A percentile compares a stretch with the other conserved stretches of the same genome.
These are phyloP conservation scores for Rhipidura dahli DNA, from an alignment of 2,113 vertebrate species.

Conservation along the genomic window DNA sequence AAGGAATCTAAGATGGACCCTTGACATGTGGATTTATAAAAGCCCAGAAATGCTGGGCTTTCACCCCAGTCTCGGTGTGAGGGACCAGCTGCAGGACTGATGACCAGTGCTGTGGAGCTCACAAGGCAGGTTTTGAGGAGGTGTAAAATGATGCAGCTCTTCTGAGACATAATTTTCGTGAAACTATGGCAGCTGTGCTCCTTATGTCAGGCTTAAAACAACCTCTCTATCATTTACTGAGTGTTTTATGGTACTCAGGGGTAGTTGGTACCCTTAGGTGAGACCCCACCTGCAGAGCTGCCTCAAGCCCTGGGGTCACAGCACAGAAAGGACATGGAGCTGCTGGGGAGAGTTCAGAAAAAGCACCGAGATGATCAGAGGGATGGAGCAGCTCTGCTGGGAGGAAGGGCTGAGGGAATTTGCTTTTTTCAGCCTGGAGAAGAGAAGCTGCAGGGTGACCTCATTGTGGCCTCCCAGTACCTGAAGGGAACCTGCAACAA, in stretches of 20 bases:
- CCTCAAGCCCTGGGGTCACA: neutral
- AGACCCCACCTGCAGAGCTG: neutral
- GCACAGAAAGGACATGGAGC: neutral
- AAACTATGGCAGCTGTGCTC: neutral
- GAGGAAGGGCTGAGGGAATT: neutral
- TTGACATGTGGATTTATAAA: neutral
- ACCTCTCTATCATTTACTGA: neutral
- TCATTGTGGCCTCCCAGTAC: neutral
- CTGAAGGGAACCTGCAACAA: neutral
- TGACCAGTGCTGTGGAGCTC: accelerated
- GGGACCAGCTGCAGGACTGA: neutral
- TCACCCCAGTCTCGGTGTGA: neutral
- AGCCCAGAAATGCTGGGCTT: neutral
- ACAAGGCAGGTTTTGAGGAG: neutral
- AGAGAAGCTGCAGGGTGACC: accelerated
- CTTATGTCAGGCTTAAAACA: neutral
- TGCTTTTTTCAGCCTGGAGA: neutral
- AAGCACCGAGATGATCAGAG: neutral
- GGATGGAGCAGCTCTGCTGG: neutral
- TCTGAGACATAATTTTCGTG: neutral
- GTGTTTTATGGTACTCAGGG: neutral
- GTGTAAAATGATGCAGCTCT: neutral
- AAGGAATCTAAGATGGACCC: neutral
- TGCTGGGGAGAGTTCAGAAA: neutral
- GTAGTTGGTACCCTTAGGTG: neutral